Evolutionary conservation across 2,888 invertebrate genomes (phyloP).

Genomic region (Lycophotia porphyrea): DNA sequence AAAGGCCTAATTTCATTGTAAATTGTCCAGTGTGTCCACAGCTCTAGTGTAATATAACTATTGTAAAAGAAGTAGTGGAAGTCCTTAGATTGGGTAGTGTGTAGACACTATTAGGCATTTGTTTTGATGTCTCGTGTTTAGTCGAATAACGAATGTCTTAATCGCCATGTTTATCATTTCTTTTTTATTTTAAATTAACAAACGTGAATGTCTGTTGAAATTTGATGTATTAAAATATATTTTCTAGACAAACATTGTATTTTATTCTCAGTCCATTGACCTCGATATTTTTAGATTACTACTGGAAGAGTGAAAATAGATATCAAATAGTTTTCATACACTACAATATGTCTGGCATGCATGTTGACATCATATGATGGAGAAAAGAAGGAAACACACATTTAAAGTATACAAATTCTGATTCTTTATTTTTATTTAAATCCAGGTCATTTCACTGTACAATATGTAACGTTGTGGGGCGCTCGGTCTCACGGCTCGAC

Average conservation of each 20-base stretch:
- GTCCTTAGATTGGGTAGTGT: constrained; percentile 73
- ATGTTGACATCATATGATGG: neutral
- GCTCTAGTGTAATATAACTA: constrained; percentile 76
- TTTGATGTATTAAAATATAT: constrained; percentile 89
- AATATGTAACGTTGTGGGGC: constrained; percentile 66
- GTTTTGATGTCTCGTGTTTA: constrained; percentile 71
- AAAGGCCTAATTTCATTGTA: constrained; percentile 68
- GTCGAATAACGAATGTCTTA: constrained; percentile 72
- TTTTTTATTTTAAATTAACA: constrained; percentile 81
- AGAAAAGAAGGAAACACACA: constrained; percentile 72
- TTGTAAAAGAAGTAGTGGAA: constrained; percentile 72
- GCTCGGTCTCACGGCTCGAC: constrained; percentile 69
- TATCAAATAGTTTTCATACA: neutral
- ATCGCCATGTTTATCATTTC: constrained; percentile 78
- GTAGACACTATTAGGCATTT: constrained; percentile 69
- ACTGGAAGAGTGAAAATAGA: neutral
- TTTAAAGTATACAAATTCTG: constrained; percentile 85
- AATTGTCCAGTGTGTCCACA: constrained; percentile 76
- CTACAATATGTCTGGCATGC: neutral
- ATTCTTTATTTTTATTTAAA: constrained; percentile 83
- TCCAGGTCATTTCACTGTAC: constrained; percentile 80
- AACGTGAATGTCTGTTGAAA: constrained; percentile 87
- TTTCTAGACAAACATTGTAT: constrained; percentile 82
- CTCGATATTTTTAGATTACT: neutral
- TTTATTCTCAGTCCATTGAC: constrained; percentile 55